Conservation (phyloP, 1,140 invertebrate genomes). For the Diabrotica undecimpunctata region DNA sequence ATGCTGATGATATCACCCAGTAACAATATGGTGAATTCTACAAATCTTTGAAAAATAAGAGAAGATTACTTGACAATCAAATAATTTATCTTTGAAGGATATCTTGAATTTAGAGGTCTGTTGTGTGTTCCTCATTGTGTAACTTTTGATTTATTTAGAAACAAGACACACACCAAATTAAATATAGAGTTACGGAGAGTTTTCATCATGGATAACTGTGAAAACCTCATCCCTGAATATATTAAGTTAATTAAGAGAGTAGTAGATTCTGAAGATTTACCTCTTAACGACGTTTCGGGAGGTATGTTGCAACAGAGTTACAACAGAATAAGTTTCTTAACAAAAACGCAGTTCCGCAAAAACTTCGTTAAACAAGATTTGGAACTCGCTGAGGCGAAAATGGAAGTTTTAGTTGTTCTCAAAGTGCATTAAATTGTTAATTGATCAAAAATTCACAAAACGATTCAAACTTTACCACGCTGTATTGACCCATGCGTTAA, state of each 20-base stretch:
- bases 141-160: slow-evolving; percentile 97
- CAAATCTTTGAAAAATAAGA: slow-evolving; percentile 98
- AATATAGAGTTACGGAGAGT: slow-evolving; percentile 95
- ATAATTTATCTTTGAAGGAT: slow-evolving; percentile 98
- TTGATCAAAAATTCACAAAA: slow-evolving; percentile 96
- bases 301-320: too few species aligned
- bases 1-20: slow-evolving; percentile 94
- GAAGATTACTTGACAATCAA: slow-evolving; percentile 98
- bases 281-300: slow-evolving; percentile 97
- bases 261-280: slow-evolving; percentile 96
- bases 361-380: slow-evolving; percentile 98
- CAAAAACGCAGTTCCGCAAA: slow-evolving; percentile 95
- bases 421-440: slow-evolving; percentile 96
- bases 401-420: slow-evolving; percentile 97
- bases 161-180: slow-evolving; percentile 98
- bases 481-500: slow-evolving; percentile 91
- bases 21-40: slow-evolving; percentile 99
- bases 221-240: slow-evolving; percentile 97
- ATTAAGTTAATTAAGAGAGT: slow-evolving; percentile 96
- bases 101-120: slow-evolving; percentile 94
- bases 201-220: slow-evolving; percentile 99
- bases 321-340: slow-evolving; percentile 99
- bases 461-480: slow-evolving; percentile 89
- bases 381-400: slow-evolving; percentile 92
- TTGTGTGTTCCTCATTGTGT: slow-evolving; percentile 92